phyloP scores from a whole-genome alignment of 2,113 vertebrate genomes.

The Chloebia gouldiae region DNA sequence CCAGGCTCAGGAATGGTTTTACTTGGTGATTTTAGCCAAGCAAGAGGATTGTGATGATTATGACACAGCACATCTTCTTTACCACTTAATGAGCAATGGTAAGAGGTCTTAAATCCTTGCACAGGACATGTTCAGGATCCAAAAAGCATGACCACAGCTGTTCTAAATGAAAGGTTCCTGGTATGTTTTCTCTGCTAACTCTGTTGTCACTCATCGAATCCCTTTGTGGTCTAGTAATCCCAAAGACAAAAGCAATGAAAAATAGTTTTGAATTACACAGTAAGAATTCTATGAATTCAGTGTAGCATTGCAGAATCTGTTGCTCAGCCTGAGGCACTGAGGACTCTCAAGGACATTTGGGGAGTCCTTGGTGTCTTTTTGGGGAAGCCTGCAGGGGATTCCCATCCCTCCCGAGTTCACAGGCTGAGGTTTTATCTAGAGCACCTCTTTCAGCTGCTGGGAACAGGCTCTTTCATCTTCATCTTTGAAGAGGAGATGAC shows the following conservation, averaged over 20 bases:
- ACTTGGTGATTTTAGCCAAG: background rate
- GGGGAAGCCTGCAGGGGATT: conserved; percentile 39
- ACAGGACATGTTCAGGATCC: background rate
- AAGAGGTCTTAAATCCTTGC: background rate
- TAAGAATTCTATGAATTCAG: background rate
- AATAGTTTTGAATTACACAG: background rate
- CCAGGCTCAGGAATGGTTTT: background rate
- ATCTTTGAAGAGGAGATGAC: conserved; percentile 22
- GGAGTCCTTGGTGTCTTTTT: background rate
- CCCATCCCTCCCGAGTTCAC: background rate
- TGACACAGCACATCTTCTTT: background rate
- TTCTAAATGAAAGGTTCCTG: background rate
- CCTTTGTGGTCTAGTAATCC: background rate
- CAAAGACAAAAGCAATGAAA: background rate
- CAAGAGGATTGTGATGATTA: background rate
- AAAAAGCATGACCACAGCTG: background rate
- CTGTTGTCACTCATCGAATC: background rate
- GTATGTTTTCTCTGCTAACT: background rate
- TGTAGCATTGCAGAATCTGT: background rate
- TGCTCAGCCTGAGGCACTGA: background rate
- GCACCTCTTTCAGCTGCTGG: background rate
- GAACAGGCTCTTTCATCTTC: conserved; percentile 2
- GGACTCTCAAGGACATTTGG: background rate
- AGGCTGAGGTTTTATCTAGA: background rate
- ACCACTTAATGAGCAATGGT: background rate